Evolutionary conservation across 2,113 vertebrate species (phyloP).

Genomic region (Oxygymnocypris stewartii): DNA sequence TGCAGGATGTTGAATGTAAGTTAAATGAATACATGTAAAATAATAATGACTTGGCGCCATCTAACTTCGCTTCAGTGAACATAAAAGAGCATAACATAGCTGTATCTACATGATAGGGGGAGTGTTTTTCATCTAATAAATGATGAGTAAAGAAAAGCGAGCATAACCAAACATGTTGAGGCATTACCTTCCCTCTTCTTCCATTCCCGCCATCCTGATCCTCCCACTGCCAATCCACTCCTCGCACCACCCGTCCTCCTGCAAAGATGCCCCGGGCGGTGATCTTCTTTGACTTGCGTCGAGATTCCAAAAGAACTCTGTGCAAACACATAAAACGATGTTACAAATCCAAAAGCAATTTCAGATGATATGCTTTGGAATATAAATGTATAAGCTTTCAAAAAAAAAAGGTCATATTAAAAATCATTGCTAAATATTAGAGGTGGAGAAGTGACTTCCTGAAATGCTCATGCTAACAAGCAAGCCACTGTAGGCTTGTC

Average conservation of each 20-base stretch:
- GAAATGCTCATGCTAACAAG: not conserved
- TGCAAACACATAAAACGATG: not conserved
- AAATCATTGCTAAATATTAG: not conserved
- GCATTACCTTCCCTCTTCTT: conserved; percentile 91
- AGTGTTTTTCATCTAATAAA: not conserved
- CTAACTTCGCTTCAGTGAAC: not conserved
- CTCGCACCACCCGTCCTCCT: conserved; percentile 93
- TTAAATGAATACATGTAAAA: not conserved
- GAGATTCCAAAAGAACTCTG: conserved; percentile 96
- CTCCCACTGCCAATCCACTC: conserved; percentile 99
- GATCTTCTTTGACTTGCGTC: conserved; percentile 99
- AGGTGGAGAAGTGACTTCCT: not conserved
- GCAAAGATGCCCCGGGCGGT: conserved; percentile 97
- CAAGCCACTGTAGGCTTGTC: not conserved
- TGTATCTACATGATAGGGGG: not conserved
- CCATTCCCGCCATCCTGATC: conserved; percentile 99
- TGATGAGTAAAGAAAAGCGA: not conserved
- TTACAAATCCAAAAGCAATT: not conserved
- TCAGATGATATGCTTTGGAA: not conserved
- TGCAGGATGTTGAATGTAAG: not conserved
- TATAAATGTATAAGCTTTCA: not conserved
- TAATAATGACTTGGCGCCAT: not conserved
- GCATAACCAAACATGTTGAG: not conserved
- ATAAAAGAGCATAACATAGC: not conserved
- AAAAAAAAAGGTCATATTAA: not conserved